Evolutionary conservation across 2,888 invertebrate species (phyloP).

Genomic region (Leptarthrus brevirostris): DNA sequence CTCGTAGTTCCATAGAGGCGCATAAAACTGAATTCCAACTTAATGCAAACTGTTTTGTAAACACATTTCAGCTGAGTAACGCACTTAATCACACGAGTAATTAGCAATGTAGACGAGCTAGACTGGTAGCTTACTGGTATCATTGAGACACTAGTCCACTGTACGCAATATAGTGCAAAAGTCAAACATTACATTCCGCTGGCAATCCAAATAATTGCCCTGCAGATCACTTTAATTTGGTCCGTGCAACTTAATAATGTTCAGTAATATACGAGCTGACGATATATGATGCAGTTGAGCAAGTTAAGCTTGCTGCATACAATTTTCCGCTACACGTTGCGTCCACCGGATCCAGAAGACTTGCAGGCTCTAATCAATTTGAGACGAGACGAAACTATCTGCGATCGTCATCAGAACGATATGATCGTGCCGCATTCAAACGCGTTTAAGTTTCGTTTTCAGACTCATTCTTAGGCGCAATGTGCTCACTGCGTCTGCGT

Average conservation of each 20-base stretch:
- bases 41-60: slow-evolving; percentile 28
- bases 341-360: not conserved
- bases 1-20: no score
- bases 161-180: slow-evolving; percentile 15
- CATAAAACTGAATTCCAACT: no score
- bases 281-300: no score
- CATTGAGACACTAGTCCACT: slow-evolving; percentile 35
- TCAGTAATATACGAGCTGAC: no score
- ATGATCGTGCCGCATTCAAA: slow-evolving; percentile 4
- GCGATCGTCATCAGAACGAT: slow-evolving; percentile 21
- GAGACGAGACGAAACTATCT: slow-evolving; percentile 36
- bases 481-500: not conserved
- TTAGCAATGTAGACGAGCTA: slow-evolving; percentile 33
- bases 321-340: slow-evolving; percentile 3
- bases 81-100: slow-evolving; percentile 40
- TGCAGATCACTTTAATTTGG: slow-evolving; percentile 35
- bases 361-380: slow-evolving; percentile 37
- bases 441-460: not conserved
- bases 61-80: slow-evolving; percentile 24
- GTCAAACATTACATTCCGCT: slow-evolving; percentile 32
- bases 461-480: no score
- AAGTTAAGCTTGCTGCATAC: not conserved
- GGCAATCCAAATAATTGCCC: slow-evolving; percentile 36
- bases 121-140: slow-evolving; percentile 7
- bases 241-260: slow-evolving; percentile 24